These are phyloP conservation scores for Hyppa rectilinea DNA, from an alignment of 2,888 invertebrate species.

Conservation along the genomic window DNA sequence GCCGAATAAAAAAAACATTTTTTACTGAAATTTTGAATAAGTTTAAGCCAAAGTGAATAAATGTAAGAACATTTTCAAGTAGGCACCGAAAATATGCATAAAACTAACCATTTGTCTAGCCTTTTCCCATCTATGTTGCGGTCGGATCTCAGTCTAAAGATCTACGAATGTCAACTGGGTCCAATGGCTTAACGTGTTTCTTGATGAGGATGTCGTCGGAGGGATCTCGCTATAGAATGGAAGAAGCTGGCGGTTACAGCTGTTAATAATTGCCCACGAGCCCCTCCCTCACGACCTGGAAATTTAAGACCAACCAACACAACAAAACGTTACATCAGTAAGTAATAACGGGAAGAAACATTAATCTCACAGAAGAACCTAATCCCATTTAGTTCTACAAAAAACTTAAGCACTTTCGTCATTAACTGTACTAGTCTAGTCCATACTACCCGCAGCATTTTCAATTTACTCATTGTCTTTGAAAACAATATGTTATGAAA, in stretches of 20 bases:
- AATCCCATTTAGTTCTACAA: neutral
- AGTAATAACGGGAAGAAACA: neutral
- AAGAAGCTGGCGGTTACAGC: no score
- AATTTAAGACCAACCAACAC: no score
- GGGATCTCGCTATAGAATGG: no score
- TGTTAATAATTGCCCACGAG: no score
- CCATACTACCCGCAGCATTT: conserved; percentile 63
- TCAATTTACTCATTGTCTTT: conserved; percentile 77
- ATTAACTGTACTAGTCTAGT: conserved; percentile 44
- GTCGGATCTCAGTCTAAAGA: no score
- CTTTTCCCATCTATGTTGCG: no score
- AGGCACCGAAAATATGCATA: neutral
- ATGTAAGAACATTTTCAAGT: neutral
- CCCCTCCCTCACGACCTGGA: no score
- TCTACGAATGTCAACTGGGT: no score
- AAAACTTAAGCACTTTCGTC: conserved; percentile 39
- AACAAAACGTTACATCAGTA: no score
- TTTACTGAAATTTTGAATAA: neutral
- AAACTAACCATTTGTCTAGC: no score
- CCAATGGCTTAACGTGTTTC: no score
- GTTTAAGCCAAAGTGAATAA: neutral
- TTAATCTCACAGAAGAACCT: neutral
- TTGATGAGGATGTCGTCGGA: no score
- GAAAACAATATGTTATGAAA: conserved; percentile 73
- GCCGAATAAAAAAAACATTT: neutral